Evolutionary conservation across 2,888 invertebrate species (phyloP).

Genomic region (Bugulina stolonifera): DNA sequence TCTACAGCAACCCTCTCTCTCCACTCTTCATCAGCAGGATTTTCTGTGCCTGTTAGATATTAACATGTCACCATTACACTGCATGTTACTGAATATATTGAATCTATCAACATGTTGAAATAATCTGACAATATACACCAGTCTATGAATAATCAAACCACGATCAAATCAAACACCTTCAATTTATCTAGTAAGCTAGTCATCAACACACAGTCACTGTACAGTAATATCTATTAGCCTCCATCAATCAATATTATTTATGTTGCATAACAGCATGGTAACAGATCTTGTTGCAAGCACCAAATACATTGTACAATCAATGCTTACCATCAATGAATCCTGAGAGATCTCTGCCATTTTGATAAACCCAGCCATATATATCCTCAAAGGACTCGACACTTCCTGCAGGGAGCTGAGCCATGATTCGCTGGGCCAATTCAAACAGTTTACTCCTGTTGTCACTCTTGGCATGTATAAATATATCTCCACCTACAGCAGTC

Average conservation of each 20-base stretch:
- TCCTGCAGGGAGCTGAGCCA: slow-evolving; percentile 40
- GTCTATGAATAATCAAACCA: too few relatives aligned
- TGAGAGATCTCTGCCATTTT: slow-evolving; percentile 49
- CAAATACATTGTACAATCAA: neutral
- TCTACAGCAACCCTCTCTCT: slow-evolving; percentile 47
- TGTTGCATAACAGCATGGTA: too few relatives aligned
- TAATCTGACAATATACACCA: too few relatives aligned
- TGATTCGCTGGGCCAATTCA: slow-evolving; percentile 43
- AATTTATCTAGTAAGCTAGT: too few relatives aligned
- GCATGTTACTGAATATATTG: too few relatives aligned
- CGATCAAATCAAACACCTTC: too few relatives aligned
- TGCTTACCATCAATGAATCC: slow-evolving; percentile 52
- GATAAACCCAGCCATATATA: slow-evolving; percentile 50
- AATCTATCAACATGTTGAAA: too few relatives aligned
- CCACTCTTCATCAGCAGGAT: slow-evolving; percentile 48
- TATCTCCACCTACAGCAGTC: slow-evolving; percentile 51
- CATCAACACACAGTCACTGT: too few relatives aligned
- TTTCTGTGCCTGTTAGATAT: slow-evolving; percentile 46
- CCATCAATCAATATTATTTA: too few relatives aligned
- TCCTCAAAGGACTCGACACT: slow-evolving; percentile 46
- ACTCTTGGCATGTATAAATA: slow-evolving; percentile 52
- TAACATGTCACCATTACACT: too few relatives aligned
- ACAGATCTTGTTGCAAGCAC: too few relatives aligned
- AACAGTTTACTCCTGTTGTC: slow-evolving; percentile 47
- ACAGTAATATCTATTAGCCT: too few relatives aligned